phyloP scores from a whole-genome alignment of 2,888 invertebrate genomes.

The Ecdyonurus torrentis region DNA sequence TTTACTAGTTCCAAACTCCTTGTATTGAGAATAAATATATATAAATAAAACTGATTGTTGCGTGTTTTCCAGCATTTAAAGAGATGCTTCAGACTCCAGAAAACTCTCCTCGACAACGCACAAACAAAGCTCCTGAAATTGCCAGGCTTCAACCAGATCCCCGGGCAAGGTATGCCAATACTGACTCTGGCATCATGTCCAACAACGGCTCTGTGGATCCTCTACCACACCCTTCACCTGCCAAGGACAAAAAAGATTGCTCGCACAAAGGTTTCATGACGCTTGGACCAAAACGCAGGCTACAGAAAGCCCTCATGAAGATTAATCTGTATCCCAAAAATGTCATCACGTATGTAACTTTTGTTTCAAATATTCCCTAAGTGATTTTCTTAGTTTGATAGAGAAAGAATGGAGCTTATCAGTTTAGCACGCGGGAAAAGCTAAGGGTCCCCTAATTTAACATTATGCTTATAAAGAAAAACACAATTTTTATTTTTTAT shows the following conservation, averaged over 20 bases:
- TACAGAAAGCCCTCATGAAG: slow-evolving; percentile 73
- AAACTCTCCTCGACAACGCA: slow-evolving; percentile 60
- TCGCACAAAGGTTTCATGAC: slow-evolving; percentile 68
- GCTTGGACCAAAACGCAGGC: slow-evolving; percentile 63
- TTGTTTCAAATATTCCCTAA: no score
- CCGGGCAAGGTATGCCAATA: slow-evolving; percentile 59
- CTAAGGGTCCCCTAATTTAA: no score
- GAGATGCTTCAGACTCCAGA: slow-evolving; percentile 61
- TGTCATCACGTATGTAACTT: slow-evolving; percentile 42
- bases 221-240: slow-evolving; percentile 21
- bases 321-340: slow-evolving; percentile 81
- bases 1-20: not conserved
- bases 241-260: slow-evolving; percentile 27
- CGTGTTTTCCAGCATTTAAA: slow-evolving; percentile 33
- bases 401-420: no score
- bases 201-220: not conserved
- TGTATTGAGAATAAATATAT: not conserved
- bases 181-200: slow-evolving; percentile 34
- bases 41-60: not conserved
- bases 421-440: no score
- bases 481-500: no score
- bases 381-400: no score
- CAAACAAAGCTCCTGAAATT: slow-evolving; percentile 39
- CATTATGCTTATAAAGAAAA: no score
- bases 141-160: slow-evolving; percentile 39